These are phyloP conservation scores for Smutsia gigantea DNA, from an alignment of 2,797 vertebrate genomes.

Conservation along the genomic window DNA sequence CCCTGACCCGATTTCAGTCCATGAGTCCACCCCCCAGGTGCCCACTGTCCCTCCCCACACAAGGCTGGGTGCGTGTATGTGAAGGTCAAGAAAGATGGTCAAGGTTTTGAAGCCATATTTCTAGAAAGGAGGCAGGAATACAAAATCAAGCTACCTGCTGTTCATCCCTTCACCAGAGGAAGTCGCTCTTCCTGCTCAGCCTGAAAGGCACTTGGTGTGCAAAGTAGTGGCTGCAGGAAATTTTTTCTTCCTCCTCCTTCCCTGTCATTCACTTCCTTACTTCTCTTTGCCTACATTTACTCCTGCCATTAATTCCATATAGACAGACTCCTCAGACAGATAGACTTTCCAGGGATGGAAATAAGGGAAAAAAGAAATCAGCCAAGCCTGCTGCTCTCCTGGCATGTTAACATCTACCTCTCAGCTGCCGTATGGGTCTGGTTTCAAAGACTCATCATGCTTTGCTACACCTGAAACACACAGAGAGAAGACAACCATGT, in stretches of 20 bases:
- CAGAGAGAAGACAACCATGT: background rate
- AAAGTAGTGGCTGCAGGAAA: constrained; percentile 26
- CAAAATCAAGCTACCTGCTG: constrained; percentile 26
- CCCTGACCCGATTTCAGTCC: background rate
- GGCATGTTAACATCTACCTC: background rate
- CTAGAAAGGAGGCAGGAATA: background rate
- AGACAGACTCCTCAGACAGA: background rate
- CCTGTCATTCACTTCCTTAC: background rate
- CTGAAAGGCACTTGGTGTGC: constrained; percentile 16
- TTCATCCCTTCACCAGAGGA: constrained; percentile 59
- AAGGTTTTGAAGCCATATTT: background rate
- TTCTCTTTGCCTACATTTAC: constrained; percentile 4
- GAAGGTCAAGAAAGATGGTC: background rate
- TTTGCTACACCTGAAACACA: constrained; percentile 8
- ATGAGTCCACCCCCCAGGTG: background rate
- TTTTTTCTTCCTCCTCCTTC: background rate
- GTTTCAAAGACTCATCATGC: background rate
- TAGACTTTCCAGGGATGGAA: constrained; percentile 22
- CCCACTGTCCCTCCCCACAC: background rate
- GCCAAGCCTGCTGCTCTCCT: background rate
- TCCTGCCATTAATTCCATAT: constrained; percentile 40
- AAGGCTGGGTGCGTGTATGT: accelerated
- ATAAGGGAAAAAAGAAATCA: background rate
- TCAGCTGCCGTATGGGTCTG: background rate
- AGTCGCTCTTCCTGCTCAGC: constrained; percentile 51